Conservation (phyloP, 2,113 vertebrate species). For the Eptesicus fuscus region DNA sequence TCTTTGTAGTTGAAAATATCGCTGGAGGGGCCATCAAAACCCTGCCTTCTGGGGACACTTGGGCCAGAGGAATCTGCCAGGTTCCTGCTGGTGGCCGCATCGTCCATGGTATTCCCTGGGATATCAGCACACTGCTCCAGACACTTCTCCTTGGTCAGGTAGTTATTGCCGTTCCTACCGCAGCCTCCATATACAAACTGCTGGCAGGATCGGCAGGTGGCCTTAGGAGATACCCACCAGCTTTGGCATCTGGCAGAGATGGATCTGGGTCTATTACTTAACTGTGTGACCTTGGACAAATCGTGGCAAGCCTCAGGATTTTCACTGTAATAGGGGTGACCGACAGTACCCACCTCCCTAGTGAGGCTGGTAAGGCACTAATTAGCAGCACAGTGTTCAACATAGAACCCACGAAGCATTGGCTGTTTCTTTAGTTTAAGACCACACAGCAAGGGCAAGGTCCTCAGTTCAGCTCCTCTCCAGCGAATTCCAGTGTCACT, state of each 20-base stretch:
- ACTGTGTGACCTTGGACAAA: background rate
- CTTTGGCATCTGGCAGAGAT: background rate
- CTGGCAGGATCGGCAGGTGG: background rate
- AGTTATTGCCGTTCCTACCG: background rate
- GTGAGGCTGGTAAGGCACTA: background rate
- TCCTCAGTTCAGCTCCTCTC: background rate
- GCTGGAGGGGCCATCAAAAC: background rate
- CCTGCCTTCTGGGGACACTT: slow-evolving; percentile 20
- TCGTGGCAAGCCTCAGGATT: background rate
- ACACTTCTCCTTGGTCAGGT: background rate
- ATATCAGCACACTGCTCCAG: background rate
- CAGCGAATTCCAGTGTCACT: background rate
- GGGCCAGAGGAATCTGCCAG: background rate
- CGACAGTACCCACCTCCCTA: background rate
- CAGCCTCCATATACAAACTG: background rate
- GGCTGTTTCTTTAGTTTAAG: background rate
- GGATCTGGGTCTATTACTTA: background rate
- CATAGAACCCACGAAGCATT: background rate
- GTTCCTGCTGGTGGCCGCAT: background rate
- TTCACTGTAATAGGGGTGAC: background rate
- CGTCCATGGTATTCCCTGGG: background rate
- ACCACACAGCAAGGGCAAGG: background rate
- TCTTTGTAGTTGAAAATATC: slow-evolving; percentile 71
- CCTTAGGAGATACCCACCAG: background rate
- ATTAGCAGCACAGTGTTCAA: background rate